phyloP scores from a whole-genome alignment of 2,113 vertebrate genomes.

The Calcarius ornatus region DNA sequence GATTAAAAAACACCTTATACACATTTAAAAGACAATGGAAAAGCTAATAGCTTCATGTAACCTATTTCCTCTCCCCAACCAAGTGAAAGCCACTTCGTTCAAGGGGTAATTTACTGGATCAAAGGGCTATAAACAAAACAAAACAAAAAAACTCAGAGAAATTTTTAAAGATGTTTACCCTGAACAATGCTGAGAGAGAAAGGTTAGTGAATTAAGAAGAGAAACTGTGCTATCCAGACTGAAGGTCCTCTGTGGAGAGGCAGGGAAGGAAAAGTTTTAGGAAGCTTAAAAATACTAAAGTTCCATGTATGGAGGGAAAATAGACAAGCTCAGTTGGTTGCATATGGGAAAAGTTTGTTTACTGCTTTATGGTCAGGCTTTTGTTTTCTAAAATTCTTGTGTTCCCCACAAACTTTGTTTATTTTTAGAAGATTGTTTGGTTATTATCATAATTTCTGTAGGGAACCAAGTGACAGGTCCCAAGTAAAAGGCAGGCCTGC shows the following conservation, averaged over 20 bases:
- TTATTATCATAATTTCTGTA: not conserved
- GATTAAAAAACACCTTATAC: not conserved
- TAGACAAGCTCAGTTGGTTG: not conserved
- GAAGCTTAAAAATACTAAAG: not conserved
- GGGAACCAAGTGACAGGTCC: not conserved
- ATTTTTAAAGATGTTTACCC: not conserved
- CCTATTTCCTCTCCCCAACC: not conserved
- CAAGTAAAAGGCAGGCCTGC: not conserved
- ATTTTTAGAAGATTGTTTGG: not conserved
- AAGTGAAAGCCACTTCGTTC: not conserved
- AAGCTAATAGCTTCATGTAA: not conserved
- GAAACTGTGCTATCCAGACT: not conserved
- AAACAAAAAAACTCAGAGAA: not conserved
- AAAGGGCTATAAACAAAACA: not conserved
- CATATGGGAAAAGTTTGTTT: not conserved
- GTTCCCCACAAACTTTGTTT: not conserved
- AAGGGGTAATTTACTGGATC: not conserved
- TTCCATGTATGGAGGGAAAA: not conserved
- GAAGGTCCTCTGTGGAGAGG: not conserved
- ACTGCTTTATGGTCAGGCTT: not conserved
- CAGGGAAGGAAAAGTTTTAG: not conserved
- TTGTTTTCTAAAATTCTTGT: not conserved
- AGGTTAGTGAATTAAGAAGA: not conserved
- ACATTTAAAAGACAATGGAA: constrained; percentile 15
- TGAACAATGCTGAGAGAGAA: not conserved